phyloP scores from a whole-genome alignment of 2,888 invertebrate genomes.

The Caenorhabditis uteleia region DNA sequence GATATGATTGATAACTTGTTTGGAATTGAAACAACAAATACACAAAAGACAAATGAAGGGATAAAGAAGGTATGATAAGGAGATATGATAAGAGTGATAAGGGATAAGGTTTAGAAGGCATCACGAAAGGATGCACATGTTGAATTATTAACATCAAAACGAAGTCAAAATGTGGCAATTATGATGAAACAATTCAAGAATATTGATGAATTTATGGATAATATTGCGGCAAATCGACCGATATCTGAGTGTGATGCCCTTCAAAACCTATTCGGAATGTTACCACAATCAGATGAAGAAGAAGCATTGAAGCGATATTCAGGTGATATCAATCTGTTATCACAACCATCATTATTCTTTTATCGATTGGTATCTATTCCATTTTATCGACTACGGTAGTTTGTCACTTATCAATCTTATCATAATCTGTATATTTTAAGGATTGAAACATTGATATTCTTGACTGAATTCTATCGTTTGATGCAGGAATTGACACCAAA shows the following conservation, averaged over 20 bases:
- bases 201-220: conserved; percentile 32
- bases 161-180: conserved; percentile 52
- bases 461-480: conserved; percentile 20
- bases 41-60: not conserved
- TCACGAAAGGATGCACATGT: conserved; percentile 29
- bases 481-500: conserved; percentile 33
- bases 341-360: conserved; percentile 46
- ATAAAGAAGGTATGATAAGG: too few relatives aligned
- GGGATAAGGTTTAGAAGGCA: conserved; percentile 17
- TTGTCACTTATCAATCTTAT: not conserved
- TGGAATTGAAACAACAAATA: conserved; percentile 16
- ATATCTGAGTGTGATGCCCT: conserved; percentile 37
- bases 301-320: conserved; percentile 49
- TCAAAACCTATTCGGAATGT: conserved; percentile 34
- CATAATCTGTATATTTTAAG: conserved; percentile 8
- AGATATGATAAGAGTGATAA: too few relatives aligned
- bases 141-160: conserved; percentile 46
- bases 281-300: conserved; percentile 46
- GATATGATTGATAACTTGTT: conserved; percentile 35
- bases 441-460: conserved; percentile 32
- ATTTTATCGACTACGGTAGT: conserved; percentile 45
- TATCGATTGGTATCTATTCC: conserved; percentile 40
- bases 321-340: conserved; percentile 39
- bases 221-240: conserved; percentile 9
- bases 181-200: conserved; percentile 54